These are phyloP conservation scores for Rhabditophanes sp. DNA, from an alignment of 2,888 invertebrate species.

Conservation along the genomic window DNA sequence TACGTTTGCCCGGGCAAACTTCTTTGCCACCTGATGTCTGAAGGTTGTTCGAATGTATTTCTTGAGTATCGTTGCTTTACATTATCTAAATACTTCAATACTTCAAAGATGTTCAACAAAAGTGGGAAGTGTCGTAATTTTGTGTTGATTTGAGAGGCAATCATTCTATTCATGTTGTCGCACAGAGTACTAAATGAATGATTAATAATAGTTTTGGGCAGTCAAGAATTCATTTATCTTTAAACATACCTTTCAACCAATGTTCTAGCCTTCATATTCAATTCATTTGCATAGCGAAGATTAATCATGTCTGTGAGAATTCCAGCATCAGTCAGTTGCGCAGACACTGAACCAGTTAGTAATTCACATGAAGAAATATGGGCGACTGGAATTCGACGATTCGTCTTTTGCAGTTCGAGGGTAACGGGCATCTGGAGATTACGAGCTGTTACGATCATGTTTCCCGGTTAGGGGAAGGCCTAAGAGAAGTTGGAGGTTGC, in stretches of 20 bases:
- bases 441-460: constrained; percentile 14
- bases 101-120: constrained; percentile 9
- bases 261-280: too few relatives aligned
- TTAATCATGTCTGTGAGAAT: constrained; percentile 39
- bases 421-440: constrained; percentile 14
- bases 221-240: neutral
- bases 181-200: constrained; percentile 19
- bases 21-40: too few relatives aligned
- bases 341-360: constrained; percentile 17
- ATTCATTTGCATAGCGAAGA: too few relatives aligned
- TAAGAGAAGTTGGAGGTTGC: constrained; percentile 17
- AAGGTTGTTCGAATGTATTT: too few relatives aligned
- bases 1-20: too few relatives aligned
- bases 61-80: neutral
- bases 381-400: constrained; percentile 6
- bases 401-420: constrained; percentile 17
- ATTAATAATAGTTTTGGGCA: constrained; percentile 3
- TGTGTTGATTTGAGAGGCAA: constrained; percentile 14
- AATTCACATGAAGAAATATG: constrained; percentile 12
- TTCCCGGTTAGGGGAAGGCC: constrained; percentile 14
- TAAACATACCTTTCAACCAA: too few relatives aligned
- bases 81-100: constrained; percentile 11
- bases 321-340: constrained; percentile 33
- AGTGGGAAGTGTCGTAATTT: constrained; percentile 12
- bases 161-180: constrained; percentile 16